Conservation (phyloP, 2,113 vertebrate genomes). For the Ptychochromis oligacanthus region DNA sequence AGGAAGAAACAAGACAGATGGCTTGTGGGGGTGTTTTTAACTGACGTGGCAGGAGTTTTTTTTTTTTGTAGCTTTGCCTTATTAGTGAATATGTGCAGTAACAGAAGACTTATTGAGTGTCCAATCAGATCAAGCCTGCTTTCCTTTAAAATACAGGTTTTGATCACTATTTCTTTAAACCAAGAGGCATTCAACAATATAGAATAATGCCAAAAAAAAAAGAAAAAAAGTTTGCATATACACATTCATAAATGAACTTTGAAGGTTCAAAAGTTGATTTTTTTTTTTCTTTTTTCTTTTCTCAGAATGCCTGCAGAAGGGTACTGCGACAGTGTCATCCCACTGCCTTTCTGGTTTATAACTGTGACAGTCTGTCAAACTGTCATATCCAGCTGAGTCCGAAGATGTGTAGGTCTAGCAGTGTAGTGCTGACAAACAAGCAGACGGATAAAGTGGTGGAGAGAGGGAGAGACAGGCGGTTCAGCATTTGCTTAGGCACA, state of each 20-base stretch:
- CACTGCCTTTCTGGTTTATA: constrained; percentile 20
- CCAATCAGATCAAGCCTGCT: not conserved
- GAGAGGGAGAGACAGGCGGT: constrained; percentile 14
- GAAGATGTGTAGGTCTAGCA: constrained; percentile 1
- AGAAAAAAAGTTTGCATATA: too few relatives aligned
- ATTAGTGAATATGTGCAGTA: not conserved
- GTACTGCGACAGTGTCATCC: not conserved
- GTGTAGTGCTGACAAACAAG: constrained; percentile 46
- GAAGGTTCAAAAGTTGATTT: constrained; percentile 8
- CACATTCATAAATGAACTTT: not conserved
- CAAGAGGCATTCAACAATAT: not conserved
- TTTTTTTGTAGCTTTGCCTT: constrained; percentile 17
- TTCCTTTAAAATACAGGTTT: not conserved
- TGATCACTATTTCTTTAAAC: not conserved
- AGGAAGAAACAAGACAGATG: constrained; percentile 57
- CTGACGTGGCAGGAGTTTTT: constrained; percentile 39
- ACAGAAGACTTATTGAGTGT: not conserved
- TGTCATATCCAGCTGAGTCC: constrained; percentile 52
- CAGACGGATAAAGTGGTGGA: constrained; percentile 30
- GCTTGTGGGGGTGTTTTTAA: constrained; percentile 45
- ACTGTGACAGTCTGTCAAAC: constrained; percentile 52
- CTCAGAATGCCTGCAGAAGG: not conserved
- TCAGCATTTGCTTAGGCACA: constrained; percentile 10
- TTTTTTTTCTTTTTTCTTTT: not conserved
- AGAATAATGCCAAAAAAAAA: not conserved